These are phyloP conservation scores for Paelopatides confundens DNA, from an alignment of 53 echinoderm and acorn worm species.

Conservation along the genomic window DNA sequence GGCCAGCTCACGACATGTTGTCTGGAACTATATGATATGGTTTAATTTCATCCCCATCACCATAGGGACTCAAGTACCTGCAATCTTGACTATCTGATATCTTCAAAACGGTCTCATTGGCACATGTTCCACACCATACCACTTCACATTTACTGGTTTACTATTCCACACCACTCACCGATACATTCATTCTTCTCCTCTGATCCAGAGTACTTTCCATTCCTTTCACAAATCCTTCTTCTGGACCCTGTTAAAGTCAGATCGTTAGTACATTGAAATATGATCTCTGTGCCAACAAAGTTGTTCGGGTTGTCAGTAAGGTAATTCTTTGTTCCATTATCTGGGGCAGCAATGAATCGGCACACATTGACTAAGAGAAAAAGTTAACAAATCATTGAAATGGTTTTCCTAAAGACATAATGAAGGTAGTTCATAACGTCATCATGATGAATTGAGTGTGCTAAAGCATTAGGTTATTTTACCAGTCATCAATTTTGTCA, in stretches of 20 bases:
- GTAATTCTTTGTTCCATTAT: slow-evolving; percentile 39
- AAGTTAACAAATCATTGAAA: not conserved
- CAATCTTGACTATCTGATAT: too few species aligned
- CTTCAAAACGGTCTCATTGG: not conserved
- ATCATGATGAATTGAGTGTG: too few species aligned
- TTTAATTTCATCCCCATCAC: too few species aligned
- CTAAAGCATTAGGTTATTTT: too few species aligned
- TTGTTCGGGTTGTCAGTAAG: slow-evolving; percentile 9
- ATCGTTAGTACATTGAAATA: not conserved
- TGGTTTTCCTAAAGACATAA: too few species aligned
- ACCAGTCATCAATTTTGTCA: too few species aligned
- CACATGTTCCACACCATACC: not conserved
- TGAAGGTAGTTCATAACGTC: too few species aligned
- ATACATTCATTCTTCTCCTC: slow-evolving; percentile 25
- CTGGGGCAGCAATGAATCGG: slow-evolving; percentile 10
- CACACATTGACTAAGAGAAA: not conserved
- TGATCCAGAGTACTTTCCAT: slow-evolving; percentile 25
- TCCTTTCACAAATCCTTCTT: not conserved
- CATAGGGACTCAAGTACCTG: too few species aligned
- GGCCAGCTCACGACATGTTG: too few species aligned
- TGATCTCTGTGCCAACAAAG: slow-evolving; percentile 12
- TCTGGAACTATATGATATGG: too few species aligned
- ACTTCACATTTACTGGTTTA: slow-evolving; percentile 10
- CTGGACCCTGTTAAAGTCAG: slow-evolving; percentile 16
- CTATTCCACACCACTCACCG: slow-evolving; percentile 6